Evolutionary conservation across 2,888 invertebrate genomes (phyloP), one percentile per base, ranked within the genome.

Genomic region (Dendrolimus pini): DNA sequence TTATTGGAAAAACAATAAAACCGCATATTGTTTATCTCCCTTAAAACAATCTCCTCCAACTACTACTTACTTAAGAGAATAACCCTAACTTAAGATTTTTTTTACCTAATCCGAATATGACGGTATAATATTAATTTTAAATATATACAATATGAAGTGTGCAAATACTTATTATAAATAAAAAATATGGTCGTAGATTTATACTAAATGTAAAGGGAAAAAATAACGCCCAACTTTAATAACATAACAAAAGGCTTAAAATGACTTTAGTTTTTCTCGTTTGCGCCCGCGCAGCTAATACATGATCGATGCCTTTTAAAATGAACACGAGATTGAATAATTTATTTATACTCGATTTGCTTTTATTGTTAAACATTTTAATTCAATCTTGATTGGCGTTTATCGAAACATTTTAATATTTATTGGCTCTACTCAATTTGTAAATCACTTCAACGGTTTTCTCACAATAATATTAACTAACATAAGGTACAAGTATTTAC

Each of bases 281-380:
- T 47, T 47, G 12, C 47, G 47, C 47, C 47, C 12, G 47, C 12
- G 12, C 47, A 10, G 9, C 47, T 47, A 47, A 47, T 47, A 47
- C 71, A 77, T 83, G 83, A 83, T 82, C 77, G 82, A 82, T 83
- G 81, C 78, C 67, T 80, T 78, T 79, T 78, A 78, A 80, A 81
- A 77, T 71, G 77, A 78, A 75, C 72, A 68, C 62, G 63, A 68
- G 72, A 75, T 79, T 77, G 74, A 78, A 79, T 81, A 80, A 82
- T 80, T 82, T 82, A 83, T 83, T 73, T 70, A 65, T 61, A 68
- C 72, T 65, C 66, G 65, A 76, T 72, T 70, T 68, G 41, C 41
- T 69, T 71, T 71, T 71, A 70, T 74, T 71, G 67, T 65, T 72
- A 75, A 75, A 70, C 59, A 63, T 69, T 74, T 77, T 78, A 77